These are phyloP conservation scores for Caerostris extrusa DNA, from an alignment of 1,140 invertebrate genomes.

Conservation along the genomic window DNA sequence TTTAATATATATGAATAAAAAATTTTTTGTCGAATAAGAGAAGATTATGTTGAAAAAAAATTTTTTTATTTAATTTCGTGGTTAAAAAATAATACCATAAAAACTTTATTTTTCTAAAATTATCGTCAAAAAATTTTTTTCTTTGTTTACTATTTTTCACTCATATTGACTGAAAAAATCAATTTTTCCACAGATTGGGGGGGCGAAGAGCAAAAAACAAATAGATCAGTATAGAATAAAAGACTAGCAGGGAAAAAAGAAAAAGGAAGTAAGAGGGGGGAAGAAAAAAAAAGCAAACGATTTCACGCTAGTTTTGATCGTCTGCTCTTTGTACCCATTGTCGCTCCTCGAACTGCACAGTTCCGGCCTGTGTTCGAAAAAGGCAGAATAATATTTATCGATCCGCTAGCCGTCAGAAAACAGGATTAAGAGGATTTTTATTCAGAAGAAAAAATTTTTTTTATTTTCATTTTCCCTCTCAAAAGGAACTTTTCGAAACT, in stretches of 20 bases:
- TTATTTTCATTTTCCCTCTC: slow-evolving; percentile 52
- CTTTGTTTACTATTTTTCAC: slow-evolving; percentile 3
- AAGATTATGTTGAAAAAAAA: too few species aligned
- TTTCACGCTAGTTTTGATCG: slow-evolving; percentile 65
- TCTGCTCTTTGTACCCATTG: slow-evolving; percentile 55
- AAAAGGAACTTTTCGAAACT: slow-evolving; percentile 45
- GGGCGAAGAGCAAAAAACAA: background rate
- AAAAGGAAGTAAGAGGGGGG: background rate
- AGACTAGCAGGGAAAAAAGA: background rate
- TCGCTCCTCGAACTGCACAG: slow-evolving; percentile 17
- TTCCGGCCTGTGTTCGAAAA: slow-evolving; percentile 30
- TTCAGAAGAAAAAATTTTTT: too few species aligned
- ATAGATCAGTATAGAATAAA: background rate
- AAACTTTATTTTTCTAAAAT: slow-evolving; percentile 2
- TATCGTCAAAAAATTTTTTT: background rate
- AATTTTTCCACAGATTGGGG: too few species aligned
- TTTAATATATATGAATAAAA: too few species aligned
- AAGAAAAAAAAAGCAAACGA: slow-evolving; percentile 30
- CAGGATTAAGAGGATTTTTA: slow-evolving; percentile 58
- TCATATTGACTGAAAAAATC: background rate
- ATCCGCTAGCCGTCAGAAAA: slow-evolving; percentile 24
- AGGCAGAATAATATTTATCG: slow-evolving; percentile 69
- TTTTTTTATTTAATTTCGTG: too few species aligned
- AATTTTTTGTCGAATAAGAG: too few species aligned
- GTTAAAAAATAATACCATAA: too few species aligned